phyloP scores from a whole-genome alignment of 2,797 vertebrate species.

The Poecilia gillii region DNA sequence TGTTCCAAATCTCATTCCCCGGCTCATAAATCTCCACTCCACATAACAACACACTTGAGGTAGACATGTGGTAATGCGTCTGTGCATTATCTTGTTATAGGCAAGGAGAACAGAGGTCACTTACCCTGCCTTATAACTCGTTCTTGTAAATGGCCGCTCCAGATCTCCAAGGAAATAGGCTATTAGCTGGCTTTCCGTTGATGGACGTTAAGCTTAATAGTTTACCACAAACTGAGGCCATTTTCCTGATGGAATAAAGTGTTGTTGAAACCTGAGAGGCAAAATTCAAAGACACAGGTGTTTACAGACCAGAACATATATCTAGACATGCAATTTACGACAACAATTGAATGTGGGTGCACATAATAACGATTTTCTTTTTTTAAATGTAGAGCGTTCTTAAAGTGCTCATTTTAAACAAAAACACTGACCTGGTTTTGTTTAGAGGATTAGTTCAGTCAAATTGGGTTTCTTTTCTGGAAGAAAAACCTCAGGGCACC shows the following conservation, averaged over 20 bases:
- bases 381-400: background rate
- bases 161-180: constrained; percentile 52
- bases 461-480: background rate
- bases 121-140: constrained; percentile 30
- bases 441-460: background rate
- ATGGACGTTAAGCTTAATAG: constrained; percentile 47
- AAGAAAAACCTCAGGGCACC: background rate
- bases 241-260: constrained; percentile 40
- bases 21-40: constrained; percentile 49
- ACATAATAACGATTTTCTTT: background rate
- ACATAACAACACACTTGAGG: constrained; percentile 29
- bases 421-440: background rate
- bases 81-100: constrained; percentile 62
- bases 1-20: constrained; percentile 23
- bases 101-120: constrained; percentile 17
- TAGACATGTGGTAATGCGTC: constrained; percentile 22
- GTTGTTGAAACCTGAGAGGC: constrained; percentile 24
- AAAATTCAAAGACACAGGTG: constrained; percentile 8
- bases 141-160: constrained; percentile 51
- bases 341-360: background rate
- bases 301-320: background rate
- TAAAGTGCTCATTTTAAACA: background rate
- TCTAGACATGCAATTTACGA: background rate
- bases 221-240: constrained; percentile 31
- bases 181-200: constrained; percentile 46